Evolutionary conservation across 1,140 invertebrate species (phyloP).

Genomic region (Orchesella cincta): DNA sequence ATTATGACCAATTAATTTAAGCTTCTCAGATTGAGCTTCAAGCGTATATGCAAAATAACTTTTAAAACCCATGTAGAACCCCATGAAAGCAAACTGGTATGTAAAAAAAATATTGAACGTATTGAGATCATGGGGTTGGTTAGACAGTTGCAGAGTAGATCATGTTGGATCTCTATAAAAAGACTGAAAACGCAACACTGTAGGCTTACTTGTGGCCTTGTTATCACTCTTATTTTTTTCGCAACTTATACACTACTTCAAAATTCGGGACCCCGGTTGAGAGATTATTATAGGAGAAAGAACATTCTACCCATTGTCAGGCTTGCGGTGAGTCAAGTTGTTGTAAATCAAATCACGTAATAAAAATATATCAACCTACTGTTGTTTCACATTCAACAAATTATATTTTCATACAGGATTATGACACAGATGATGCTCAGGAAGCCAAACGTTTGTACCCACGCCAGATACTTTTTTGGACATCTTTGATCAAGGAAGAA

Average conservation of each 20-base stretch:
- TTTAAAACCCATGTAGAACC: no score
- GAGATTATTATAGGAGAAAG: slow-evolving; percentile 1
- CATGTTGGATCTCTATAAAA: background rate
- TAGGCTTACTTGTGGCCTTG: slow-evolving; percentile 24
- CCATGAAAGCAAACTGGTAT: no score
- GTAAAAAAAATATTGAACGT: no score
- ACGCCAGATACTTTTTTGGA: slow-evolving; percentile 35
- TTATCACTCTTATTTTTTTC: slow-evolving; percentile 14
- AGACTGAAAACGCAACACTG: slow-evolving; percentile 17
- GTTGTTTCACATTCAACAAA: background rate
- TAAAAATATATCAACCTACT: background rate
- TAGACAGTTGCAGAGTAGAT: slow-evolving; percentile 1
- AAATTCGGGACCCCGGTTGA: background rate
- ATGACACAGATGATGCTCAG: slow-evolving; percentile 28
- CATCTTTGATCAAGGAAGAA: background rate
- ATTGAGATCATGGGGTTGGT: slow-evolving; percentile 8
- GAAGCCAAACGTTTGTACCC: slow-evolving; percentile 21
- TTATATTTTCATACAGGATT: slow-evolving; percentile 23
- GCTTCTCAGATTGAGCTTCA: no score
- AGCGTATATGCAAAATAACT: no score
- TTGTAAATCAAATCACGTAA: background rate
- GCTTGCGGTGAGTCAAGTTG: background rate
- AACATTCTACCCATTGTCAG: slow-evolving; percentile 18
- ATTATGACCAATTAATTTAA: no score
- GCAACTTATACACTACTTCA: background rate